Percentiles rank a stretch among this genome's conserved stretches.
These are phyloP conservation scores for Leptopilina drosophilae DNA, from an alignment of 2,888 invertebrate species.

Conservation along the genomic window DNA sequence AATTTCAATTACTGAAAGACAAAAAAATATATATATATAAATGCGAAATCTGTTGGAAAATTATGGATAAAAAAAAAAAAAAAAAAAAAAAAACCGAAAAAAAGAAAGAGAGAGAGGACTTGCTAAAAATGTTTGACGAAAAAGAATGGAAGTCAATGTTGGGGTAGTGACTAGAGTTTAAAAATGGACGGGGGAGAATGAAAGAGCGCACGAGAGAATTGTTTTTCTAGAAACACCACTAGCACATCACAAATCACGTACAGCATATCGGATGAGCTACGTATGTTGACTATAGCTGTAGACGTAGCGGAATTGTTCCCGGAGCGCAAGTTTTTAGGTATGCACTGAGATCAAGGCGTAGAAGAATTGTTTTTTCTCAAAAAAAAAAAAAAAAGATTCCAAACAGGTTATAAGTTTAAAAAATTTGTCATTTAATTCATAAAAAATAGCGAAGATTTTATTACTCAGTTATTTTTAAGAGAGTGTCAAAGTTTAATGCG, in stretches of 20 bases:
- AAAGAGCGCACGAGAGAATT: constrained; percentile 45
- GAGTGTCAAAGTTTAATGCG: too few species aligned
- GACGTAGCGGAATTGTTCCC: constrained; percentile 75
- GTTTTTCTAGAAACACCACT: constrained; percentile 58
- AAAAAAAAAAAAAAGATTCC: constrained; percentile 53
- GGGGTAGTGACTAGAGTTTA: constrained; percentile 32
- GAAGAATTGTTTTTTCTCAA: constrained; percentile 53
- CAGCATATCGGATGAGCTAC: constrained; percentile 73
- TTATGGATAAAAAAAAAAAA: neutral
- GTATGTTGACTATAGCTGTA: constrained; percentile 75
- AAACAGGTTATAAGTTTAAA: constrained; percentile 49
- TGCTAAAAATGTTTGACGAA: constrained; percentile 9
- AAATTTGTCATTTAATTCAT: neutral
- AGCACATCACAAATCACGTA: constrained; percentile 73
- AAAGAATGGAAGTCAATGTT: constrained; percentile 36
- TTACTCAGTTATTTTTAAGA: too few species aligned
- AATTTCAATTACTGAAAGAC: constrained; percentile 39
- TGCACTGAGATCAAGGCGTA: constrained; percentile 74
- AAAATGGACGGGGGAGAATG: constrained; percentile 48
- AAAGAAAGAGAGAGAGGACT: constrained; percentile 40
- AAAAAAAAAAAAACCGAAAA: constrained; percentile 1
- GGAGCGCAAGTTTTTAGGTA: constrained; percentile 76
- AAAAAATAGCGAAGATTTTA: too few species aligned
- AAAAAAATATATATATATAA: neutral
- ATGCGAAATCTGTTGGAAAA: constrained; percentile 28